These are phyloP conservation scores for Chrysocyon brachyurus DNA, from an alignment of 2,797 vertebrate genomes.

Conservation along the genomic window DNA sequence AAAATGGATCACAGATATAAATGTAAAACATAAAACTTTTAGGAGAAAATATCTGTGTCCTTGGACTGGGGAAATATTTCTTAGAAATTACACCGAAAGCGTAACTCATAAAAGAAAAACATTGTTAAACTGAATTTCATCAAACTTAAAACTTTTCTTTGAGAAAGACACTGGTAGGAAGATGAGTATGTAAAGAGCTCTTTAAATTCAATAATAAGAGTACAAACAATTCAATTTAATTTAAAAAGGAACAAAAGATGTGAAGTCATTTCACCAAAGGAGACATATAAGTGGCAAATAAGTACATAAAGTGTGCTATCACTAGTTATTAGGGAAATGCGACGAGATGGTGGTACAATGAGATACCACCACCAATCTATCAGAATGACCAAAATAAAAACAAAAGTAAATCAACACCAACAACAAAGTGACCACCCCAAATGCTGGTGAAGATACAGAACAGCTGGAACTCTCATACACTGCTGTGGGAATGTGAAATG, in stretches of 20 bases:
- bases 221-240: neutral
- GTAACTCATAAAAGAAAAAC: neutral
- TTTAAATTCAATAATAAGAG: neutral
- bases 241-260: slow-evolving; percentile 3
- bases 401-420: neutral
- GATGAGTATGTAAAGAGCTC: neutral
- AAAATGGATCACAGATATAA: neutral
- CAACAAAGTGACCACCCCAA: neutral
- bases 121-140: neutral
- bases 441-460: neutral
- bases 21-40: slow-evolving; percentile 39
- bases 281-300: neutral
- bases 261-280: neutral
- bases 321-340: neutral
- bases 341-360: neutral
- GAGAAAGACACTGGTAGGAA: neutral
- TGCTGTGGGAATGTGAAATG: neutral
- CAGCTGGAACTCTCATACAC: neutral
- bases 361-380: neutral
- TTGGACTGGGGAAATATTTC: neutral
- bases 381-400: slow-evolving; percentile 3
- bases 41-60: neutral
- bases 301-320: neutral
- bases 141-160: neutral
- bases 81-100: neutral